Base-by-base conservation (phyloP, 2,888 invertebrate genomes). In the Drosophila neonasuta region DNA sequence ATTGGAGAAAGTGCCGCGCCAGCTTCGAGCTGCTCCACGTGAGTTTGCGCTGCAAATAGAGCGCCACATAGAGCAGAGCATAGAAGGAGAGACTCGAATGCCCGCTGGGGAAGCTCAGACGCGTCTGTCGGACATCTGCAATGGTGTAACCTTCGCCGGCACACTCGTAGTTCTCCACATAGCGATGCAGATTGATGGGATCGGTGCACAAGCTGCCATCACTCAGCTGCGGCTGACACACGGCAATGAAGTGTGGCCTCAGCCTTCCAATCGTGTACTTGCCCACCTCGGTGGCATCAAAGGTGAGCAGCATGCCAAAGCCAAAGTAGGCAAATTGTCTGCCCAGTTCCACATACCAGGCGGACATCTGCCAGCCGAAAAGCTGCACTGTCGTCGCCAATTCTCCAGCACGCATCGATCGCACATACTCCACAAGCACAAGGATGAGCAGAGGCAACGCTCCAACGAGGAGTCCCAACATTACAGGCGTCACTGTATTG, bases 91-190 rank as follows among this genome's bases (percentile, higher is more conserved):
- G 95, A 5, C 96, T 96, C 9, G 97, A 96, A 91, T 97, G 97
- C 17, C 97, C 97, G 68, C 97, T 97, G 58, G 97, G 97, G 91
- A 97, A 97, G 24, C 97, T 97, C 63, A 97, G 93, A 76, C 95
- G 93, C 91, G 95, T 92, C 90, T 96, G 95, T 76, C 95, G 95
- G 74, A 95, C 91, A 68, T 94, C 91, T 80, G 91, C 84, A 68
- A 92, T 89, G 15, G 90, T 83, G 44, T 89, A 89, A 50, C 93
- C 92, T 0, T 90, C 92, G 11, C 89, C 88, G 20, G 88, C 86
- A 77, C 97, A 96, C 20, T 92, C 93, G 92, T 95, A 98, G 90
- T 93, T 92, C 91, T 92, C 95, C 67, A 95, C 94, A 88, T 96
- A 96, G 51, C 91, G 91, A 90, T 94, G 92, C 55, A 92, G 92